A percentile compares a stretch with the other conserved stretches of the same genome.
These are phyloP conservation scores for Carassius auratus DNA, from an alignment of 2,113 vertebrate species.

Conservation along the genomic window DNA sequence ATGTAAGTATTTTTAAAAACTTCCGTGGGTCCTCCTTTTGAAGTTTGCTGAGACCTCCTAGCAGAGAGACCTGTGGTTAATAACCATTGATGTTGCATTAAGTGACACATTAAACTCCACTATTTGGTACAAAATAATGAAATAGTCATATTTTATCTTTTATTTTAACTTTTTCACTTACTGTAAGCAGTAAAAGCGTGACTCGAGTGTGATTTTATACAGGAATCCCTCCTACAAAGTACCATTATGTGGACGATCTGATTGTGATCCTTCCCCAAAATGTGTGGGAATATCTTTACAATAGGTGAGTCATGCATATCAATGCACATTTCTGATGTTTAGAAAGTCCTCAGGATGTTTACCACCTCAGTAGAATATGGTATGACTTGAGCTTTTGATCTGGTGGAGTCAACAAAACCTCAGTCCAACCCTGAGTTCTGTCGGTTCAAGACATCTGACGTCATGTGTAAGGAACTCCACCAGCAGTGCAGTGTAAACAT, in stretches of 20 bases:
- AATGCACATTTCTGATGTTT: neutral
- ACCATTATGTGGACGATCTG: slow-evolving; percentile 95
- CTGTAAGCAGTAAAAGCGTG: slow-evolving; percentile 9
- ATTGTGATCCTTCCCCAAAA: slow-evolving; percentile 98
- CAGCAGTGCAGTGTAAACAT: slow-evolving; percentile 5
- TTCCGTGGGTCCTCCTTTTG: neutral
- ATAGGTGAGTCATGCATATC: slow-evolving; percentile 76
- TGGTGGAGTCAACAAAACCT: neutral
- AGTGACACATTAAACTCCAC: neutral
- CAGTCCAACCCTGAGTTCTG: neutral
- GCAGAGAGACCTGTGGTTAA: neutral
- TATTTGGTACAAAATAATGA: neutral
- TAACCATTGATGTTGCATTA: neutral
- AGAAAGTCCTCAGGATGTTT: neutral
- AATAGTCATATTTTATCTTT: no score
- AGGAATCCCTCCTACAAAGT: slow-evolving; percentile 97
- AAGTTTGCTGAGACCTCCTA: neutral
- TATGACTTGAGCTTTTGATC: neutral
- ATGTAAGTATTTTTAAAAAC: no score
- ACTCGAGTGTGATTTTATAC: slow-evolving; percentile 44
- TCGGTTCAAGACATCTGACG: neutral
- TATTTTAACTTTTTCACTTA: neutral
- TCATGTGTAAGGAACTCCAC: neutral
- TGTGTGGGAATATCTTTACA: slow-evolving; percentile 97
- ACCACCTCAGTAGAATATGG: neutral